Base-by-base conservation (phyloP, 2,113 vertebrate genomes). In the Trachemys scripta region DNA sequence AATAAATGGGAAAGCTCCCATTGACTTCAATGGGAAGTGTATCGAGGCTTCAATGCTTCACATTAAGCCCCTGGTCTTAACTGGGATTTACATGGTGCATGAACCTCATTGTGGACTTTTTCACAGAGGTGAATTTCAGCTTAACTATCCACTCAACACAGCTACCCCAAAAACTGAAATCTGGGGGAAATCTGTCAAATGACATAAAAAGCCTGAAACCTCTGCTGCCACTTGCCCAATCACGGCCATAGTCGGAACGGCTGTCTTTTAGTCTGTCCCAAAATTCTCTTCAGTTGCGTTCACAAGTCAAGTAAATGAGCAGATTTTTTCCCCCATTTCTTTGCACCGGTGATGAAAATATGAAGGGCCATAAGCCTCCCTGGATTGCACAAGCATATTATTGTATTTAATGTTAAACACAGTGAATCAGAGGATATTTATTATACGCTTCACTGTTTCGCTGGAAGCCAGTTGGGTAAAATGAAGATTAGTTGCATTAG, bases 221-320 rank as follows among this genome's bases (percentile, higher is more conserved):
- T 4, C 1, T 95, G 9, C 2, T 90, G 47, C 29, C 1, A 0
- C 80, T 16, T 12, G 59, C 8, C 11, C 45, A 69, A 45, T 12
- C 29, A 1, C 2, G 1, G 35, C 42, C 42, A 93, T 11, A 56
- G 2, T 38, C 69, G 45, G 54, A 93, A 84, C 22, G 81, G 19
- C 49, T 90, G 45, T 84, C 2, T 53, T 47, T 47, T 35, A 90
- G 35, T 7, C 24, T 80, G 80, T 56, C 20, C 2, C 7, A 1
- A 17, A 80, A 38, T 38, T 72, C 20, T 72, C 35, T 72, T 72
- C 8, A 5, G n/a, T 10, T 38, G 3, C 19, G 12, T 53, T 93
- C 38, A 5, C 57, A 90, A 80, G 1, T 29, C 12, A 79, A 51
- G 20, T 0, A 1, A 96, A 86, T 82, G 1, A 50, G 0, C 42